These are phyloP conservation scores for Haliaeetus leucogaster DNA, from an alignment of 2,113 vertebrate genomes.

Conservation along the genomic window DNA sequence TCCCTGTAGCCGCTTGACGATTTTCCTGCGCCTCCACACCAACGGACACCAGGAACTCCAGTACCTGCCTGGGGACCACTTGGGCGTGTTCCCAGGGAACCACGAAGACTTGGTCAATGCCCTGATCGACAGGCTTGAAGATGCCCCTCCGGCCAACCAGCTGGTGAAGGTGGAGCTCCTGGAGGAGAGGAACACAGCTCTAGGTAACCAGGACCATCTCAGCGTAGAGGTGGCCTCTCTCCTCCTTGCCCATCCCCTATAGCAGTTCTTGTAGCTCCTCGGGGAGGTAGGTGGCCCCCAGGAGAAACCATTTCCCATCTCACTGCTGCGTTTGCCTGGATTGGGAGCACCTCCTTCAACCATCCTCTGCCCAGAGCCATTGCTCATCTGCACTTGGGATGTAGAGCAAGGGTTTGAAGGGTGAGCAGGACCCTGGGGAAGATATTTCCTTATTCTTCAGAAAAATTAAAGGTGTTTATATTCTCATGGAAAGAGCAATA, in stretches of 20 bases:
- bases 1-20: conserved; percentile 85
- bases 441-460: background rate
- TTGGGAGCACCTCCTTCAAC: background rate
- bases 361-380: background rate
- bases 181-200: conserved; percentile 90
- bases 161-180: conserved; percentile 94
- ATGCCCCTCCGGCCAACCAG: conserved; percentile 89
- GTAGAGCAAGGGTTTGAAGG: background rate
- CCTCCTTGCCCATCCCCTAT: background rate
- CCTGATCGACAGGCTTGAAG: conserved; percentile 90
- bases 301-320: background rate
- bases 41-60: conserved; percentile 84
- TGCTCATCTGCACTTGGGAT: background rate
- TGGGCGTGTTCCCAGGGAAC: conserved; percentile 93
- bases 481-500: background rate
- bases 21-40: conserved; percentile 91
- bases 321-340: background rate
- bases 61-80: conserved; percentile 93
- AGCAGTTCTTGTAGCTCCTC: background rate
- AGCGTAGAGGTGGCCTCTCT: accelerated
- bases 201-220: conserved; percentile 73
- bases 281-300: background rate
- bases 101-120: conserved; percentile 89
- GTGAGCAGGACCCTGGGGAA: background rate
- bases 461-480: background rate